Base-by-base conservation (phyloP, 2,888 invertebrate species). In the Leptopterna dolabrata region DNA sequence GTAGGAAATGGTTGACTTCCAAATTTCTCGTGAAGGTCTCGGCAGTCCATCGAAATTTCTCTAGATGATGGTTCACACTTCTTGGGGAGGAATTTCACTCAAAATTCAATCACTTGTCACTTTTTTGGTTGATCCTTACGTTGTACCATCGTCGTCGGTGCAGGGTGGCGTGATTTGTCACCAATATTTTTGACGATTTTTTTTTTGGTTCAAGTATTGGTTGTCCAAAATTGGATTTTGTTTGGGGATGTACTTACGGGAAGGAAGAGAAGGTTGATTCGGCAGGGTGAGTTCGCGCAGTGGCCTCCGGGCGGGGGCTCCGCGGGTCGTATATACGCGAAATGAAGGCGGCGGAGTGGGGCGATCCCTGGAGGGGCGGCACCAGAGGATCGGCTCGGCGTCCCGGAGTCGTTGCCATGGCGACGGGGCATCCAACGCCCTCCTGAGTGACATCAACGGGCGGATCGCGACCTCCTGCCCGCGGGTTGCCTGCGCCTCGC, bases 251-350 rank as follows among this genome's bases (percentile, higher is more conserved):
- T 83, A 83, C 83, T 83, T 83, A 83, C 83, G 83, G 71, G 81
- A 55, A 83, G 36, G 83, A 70, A 27, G 83, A 83, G 83, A 36
- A 16, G 83, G 41, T 70, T 70, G 55, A 43, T 63, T 70, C 83
- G 83, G 41, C 83, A 36, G 83, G 83, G 83, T 83, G 83, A 83
- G 83, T 83, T 83, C 83, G 83, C 83, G 83, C 63, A 83, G 83
- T 83, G 83, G 83, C 83, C 83, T 83, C 70, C 83, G 83, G 83
- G 63, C 83, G 83, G 83, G 83, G 63, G 41, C 30, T 63, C 70
- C 41, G n/a, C 63, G 43, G 83, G 70, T 83, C 83, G 83, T 83
- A 83, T 83, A 83, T 83, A 83, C 83, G 83, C 83, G 70, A 83
- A 81, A 81, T 29, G 47, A 76, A 41, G 76, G 76, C 41, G 55